Percentiles rank a stretch among this genome's conserved stretches.
Conservation (phyloP, 2,888 invertebrate species). For the Trachelus tabidus region DNA sequence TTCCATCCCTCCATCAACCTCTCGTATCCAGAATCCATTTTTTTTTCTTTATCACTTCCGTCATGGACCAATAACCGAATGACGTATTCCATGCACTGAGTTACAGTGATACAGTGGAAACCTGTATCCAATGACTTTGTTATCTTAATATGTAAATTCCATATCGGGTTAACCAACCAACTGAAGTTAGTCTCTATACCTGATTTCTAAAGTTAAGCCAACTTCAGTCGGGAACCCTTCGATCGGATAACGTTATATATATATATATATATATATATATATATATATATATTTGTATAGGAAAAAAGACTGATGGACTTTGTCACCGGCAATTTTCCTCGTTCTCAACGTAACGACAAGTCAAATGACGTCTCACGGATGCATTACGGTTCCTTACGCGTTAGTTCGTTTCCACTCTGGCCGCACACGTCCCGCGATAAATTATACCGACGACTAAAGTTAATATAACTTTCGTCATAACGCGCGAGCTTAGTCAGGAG, state of each 20-base stretch:
- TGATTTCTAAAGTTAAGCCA: no score
- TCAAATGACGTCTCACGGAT: background rate
- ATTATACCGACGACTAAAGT: constrained; percentile 16
- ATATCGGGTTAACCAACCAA: no score
- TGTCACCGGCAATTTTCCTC: background rate
- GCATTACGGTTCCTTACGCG: background rate
- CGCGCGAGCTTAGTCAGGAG: constrained; percentile 17
- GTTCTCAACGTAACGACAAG: background rate
- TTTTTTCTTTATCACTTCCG: background rate
- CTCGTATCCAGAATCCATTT: background rate
- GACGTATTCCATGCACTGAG: background rate
- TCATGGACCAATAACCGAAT: background rate
- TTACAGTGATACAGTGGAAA: no score
- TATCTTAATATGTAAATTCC: no score
- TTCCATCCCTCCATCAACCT: background rate
- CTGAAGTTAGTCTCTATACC: no score
- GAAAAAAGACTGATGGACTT: background rate
- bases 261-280: no score
- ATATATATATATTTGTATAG: no score
- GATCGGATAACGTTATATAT: no score
- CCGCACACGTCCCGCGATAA: background rate
- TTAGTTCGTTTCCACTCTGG: background rate
- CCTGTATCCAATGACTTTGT: no score
- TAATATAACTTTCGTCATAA: constrained; percentile 41
- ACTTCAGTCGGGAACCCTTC: no score